Base-by-base conservation (phyloP, 2,888 invertebrate genomes). In the Ichneumoninae sp. region DNA sequence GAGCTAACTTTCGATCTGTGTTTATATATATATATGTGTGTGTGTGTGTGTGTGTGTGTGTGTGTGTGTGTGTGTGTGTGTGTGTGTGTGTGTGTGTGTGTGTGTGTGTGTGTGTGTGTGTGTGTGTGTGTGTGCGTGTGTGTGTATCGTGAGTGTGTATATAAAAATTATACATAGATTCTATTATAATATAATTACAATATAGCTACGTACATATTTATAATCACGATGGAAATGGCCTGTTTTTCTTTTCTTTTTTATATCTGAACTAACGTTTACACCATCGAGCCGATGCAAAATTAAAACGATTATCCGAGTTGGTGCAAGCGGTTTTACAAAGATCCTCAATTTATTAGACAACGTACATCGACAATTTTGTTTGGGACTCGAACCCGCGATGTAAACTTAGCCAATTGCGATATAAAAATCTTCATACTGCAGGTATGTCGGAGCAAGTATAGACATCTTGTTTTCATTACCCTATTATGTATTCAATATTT, bases 151-250 rank as follows among this genome's bases (percentile, higher is more conserved):
- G 47, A 85, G 57, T 86, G 79, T 89, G 89, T 87, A 89, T 90
- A 89, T 88, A 88, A 88, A 90, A 89, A 88, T 88, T 89, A 88
- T 89, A 86, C 82, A 87, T 89, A 88, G 86, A 71, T 80, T 86
- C 86, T 89, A 89, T 84, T 86, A 88, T 72, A 85, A 86, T 87
- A 86, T 88, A 88, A 89, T 90, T 89, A 89, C 88, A 88, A 88
- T 88, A 87, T 89, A 88, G 82, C 88, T 89, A 89, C 89, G 85
- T 89, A 89, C 89, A 88, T 90, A 89, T 89, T 87, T 89, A 84
- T 86, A 78, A 87, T 88, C 84, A 86, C 85, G 86, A 85, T 89
- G 89, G 87, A 88, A 90, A 89, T 86, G 86, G 81, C 84, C 79
- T 83, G 87, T 86, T 80, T 82, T 85, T 87, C 84, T 86, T 83